Conservation (phyloP, 2,113 vertebrate species). For the Heptranchias perlo region DNA sequence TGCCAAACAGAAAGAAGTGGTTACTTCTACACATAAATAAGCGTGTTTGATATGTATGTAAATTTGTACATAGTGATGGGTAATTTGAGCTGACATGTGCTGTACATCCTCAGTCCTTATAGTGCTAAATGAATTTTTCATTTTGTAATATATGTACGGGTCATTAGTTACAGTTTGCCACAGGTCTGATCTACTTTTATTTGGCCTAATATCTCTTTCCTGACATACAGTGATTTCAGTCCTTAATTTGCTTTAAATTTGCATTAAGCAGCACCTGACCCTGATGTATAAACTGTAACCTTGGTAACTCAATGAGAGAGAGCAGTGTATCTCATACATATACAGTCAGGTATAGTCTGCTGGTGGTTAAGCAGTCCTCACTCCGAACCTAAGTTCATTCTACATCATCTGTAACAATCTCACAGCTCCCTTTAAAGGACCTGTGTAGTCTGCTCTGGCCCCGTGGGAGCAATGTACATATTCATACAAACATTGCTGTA, state of each 20-base stretch:
- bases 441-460: background rate
- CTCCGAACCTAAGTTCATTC: background rate
- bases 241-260: slow-evolving; percentile 18
- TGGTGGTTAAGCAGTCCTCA: background rate
- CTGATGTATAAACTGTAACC: slow-evolving; percentile 40
- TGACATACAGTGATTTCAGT: background rate
- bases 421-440: background rate
- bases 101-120: slow-evolving; percentile 50
- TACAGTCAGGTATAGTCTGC: background rate
- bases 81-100: slow-evolving; percentile 21
- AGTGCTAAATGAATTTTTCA: slow-evolving; percentile 77
- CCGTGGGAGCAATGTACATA: background rate
- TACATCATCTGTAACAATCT: background rate
- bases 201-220: slow-evolving; percentile 68
- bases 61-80: background rate
- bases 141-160: slow-evolving; percentile 76
- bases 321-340: background rate
- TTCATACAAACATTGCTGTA: background rate
- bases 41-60: slow-evolving; percentile 26
- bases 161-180: slow-evolving; percentile 86
- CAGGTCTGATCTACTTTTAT: slow-evolving; percentile 75
- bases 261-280: slow-evolving; percentile 23
- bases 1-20: background rate
- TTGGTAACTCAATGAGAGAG: background rate
- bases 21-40: slow-evolving; percentile 7